Evolutionary conservation across 1,140 invertebrate species (phyloP).

Genomic region (Aradophagus sp.): DNA sequence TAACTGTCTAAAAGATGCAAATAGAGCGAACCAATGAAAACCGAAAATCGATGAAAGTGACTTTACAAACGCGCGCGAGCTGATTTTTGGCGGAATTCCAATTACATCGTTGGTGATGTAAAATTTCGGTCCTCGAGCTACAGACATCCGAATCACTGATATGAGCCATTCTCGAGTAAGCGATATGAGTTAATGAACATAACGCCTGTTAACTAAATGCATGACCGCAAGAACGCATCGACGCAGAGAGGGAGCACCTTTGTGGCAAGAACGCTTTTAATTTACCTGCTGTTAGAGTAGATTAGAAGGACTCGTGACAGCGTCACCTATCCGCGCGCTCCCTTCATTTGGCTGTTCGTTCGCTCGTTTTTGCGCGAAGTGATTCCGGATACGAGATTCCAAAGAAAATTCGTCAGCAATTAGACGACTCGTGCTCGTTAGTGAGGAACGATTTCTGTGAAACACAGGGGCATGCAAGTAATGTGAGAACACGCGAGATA

Average conservation of each 20-base stretch:
- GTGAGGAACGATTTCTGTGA: slow-evolving; percentile 53
- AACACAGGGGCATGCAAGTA: slow-evolving; percentile 48
- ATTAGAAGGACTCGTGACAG: slow-evolving; percentile 59
- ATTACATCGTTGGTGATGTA: slow-evolving; percentile 2
- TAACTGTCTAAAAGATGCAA: too few species aligned
- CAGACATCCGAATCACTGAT: slow-evolving; percentile 12
- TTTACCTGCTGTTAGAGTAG: slow-evolving; percentile 57
- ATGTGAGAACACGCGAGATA: slow-evolving; percentile 55
- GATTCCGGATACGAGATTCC: slow-evolving; percentile 58
- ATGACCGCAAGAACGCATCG: slow-evolving; percentile 24
- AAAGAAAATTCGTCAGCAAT: slow-evolving; percentile 60
- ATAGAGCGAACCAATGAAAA: too few species aligned
- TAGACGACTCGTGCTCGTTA: slow-evolving; percentile 51
- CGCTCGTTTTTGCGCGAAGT: slow-evolving; percentile 45
- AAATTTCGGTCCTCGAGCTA: not conserved
- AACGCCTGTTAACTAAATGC: slow-evolving; percentile 56
- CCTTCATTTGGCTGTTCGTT: slow-evolving; percentile 46
- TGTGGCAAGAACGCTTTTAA: slow-evolving; percentile 62
- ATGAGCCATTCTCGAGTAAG: slow-evolving; percentile 4
- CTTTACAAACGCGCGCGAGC: not conserved
- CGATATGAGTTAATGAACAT: slow-evolving; percentile 46
- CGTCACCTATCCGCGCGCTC: slow-evolving; percentile 44
- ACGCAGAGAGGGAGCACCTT: slow-evolving; percentile 44
- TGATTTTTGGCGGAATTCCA: slow-evolving; percentile 1
- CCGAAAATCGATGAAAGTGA: too few species aligned